Conservation (phyloP, 2,797 vertebrate species). For the Chelon labrosus region DNA sequence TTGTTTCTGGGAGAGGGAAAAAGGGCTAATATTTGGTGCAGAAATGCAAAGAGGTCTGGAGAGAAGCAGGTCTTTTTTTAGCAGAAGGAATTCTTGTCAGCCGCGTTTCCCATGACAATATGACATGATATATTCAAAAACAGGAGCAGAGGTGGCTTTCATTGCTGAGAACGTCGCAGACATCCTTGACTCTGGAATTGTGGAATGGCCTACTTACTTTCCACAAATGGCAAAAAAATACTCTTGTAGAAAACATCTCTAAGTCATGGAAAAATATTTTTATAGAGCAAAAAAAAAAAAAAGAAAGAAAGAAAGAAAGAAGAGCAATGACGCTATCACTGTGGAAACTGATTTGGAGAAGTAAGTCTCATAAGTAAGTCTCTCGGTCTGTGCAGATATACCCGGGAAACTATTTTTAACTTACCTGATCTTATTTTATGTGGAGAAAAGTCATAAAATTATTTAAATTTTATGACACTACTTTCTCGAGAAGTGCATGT, state of each 20-base stretch:
- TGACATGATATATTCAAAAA: constrained; percentile 14
- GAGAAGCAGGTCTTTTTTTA: constrained; percentile 14
- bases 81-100: constrained; percentile 15
- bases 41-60: constrained; percentile 29
- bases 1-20: constrained; percentile 16
- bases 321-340: not conserved
- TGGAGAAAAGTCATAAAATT: not conserved
- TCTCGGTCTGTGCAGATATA: not conserved
- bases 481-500: not conserved
- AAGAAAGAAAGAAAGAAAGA: constrained; percentile 3
- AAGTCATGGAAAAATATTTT: constrained; percentile 6
- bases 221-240: constrained; percentile 55
- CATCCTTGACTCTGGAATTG: constrained; percentile 32
- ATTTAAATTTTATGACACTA: not conserved
- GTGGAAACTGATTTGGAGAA: not conserved
- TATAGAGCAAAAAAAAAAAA: too few relatives aligned
- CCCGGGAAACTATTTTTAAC: not conserved
- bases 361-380: not conserved
- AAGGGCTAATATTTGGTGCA: not conserved
- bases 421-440: not conserved
- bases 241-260: constrained; percentile 33
- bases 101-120: constrained; percentile 50
- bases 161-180: constrained; percentile 31
- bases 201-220: constrained; percentile 31
- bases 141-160: constrained; percentile 27